Percentiles rank a stretch among this genome's conserved stretches.
These are phyloP conservation scores for Drosophila anomalata DNA, from an alignment of 2,888 invertebrate genomes.

Conservation along the genomic window DNA sequence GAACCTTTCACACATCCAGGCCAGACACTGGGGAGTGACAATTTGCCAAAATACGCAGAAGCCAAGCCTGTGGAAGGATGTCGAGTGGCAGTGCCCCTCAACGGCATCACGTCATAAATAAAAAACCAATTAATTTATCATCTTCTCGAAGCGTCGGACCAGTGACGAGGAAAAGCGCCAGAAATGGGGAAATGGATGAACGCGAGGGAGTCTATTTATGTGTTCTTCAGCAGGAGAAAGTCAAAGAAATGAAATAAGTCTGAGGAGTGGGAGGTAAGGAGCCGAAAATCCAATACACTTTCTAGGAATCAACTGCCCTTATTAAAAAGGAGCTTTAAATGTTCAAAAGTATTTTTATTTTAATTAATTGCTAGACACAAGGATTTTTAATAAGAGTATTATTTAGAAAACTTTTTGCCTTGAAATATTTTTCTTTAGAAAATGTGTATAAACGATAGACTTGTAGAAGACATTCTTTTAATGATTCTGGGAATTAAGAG, in stretches of 20 bases:
- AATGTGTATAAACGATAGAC: background rate
- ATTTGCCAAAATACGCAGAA: conserved; percentile 42
- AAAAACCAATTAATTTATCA: conserved; percentile 78
- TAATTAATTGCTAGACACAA: background rate
- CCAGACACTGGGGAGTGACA: conserved; percentile 26
- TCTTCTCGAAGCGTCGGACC: conserved; percentile 50
- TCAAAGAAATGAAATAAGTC: conserved; percentile 24
- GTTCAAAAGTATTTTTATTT: background rate
- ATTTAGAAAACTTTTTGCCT: background rate
- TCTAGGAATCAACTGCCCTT: background rate
- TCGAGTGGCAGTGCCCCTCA: background rate
- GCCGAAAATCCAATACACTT: conserved; percentile 1
- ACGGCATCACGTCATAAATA: conserved; percentile 64
- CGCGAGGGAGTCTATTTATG: conserved; percentile 49
- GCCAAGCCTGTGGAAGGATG: conserved; percentile 6
- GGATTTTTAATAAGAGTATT: background rate
- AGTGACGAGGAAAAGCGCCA: conserved; percentile 25
- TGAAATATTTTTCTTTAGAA: background rate
- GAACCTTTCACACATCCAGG: conserved; percentile 54
- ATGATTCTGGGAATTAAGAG: background rate
- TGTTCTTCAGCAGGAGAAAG: conserved; percentile 12
- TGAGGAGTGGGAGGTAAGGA: background rate
- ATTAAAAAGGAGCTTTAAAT: background rate
- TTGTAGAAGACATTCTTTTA: background rate
- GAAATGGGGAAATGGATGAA: background rate